These are phyloP conservation scores for Peribatodes rhomboidaria DNA, from an alignment of 2,888 invertebrate species.

Conservation along the genomic window DNA sequence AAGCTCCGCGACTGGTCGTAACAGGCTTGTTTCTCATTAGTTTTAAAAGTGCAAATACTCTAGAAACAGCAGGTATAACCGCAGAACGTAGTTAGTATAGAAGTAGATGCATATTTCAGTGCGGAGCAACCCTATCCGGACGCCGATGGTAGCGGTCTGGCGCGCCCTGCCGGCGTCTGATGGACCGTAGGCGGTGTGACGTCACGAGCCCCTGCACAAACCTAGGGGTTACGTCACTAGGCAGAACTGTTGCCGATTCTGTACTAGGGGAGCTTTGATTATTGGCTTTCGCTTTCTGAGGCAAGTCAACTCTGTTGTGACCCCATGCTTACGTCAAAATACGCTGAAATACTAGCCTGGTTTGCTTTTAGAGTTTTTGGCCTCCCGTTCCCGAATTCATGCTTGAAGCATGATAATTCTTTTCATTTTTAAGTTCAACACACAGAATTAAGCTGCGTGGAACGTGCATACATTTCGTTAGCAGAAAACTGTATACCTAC, in stretches of 20 bases:
- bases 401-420: not conserved
- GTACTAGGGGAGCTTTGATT: constrained; percentile 8
- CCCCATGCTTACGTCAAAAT: no score
- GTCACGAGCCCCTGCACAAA: constrained; percentile 26
- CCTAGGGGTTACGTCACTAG: constrained; percentile 14
- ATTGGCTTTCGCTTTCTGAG: constrained; percentile 1
- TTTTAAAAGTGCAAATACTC: no score
- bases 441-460: no score
- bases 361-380: no score
- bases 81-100: not conserved
- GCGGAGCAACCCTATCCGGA: constrained; percentile 22
- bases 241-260: constrained; percentile 2
- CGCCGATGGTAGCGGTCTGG: constrained; percentile 19
- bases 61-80: not conserved
- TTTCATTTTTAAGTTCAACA: not conserved
- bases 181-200: constrained; percentile 31
- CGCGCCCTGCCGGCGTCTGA: constrained; percentile 19
- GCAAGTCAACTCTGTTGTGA: not conserved
- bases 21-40: not conserved
- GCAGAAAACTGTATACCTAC: not conserved
- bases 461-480: no score
- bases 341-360: no score
- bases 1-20: not conserved
- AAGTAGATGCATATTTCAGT: constrained; percentile 32
- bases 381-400: not conserved